Evolutionary conservation across 1,140 invertebrate species (phyloP).

Genomic region (Bombus haemorrhoidalis): DNA sequence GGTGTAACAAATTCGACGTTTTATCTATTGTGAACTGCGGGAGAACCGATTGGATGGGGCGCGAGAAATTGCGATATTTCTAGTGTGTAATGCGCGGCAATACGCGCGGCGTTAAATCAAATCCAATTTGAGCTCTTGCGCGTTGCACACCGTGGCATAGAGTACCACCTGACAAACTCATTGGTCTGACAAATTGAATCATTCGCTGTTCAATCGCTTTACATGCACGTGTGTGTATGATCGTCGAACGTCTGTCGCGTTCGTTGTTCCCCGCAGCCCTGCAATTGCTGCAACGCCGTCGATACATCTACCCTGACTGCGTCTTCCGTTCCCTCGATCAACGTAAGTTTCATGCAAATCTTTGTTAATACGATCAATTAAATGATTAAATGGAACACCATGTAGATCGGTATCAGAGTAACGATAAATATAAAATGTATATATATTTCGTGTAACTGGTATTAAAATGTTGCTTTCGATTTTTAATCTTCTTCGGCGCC

Average conservation of each 20-base stretch:
- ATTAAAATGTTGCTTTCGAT: too few species aligned
- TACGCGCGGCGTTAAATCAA: constrained; percentile 81
- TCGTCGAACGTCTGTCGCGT: constrained; percentile 72
- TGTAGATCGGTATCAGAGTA: too few species aligned
- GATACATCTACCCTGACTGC: constrained; percentile 57
- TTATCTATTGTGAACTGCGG: constrained; percentile 72
- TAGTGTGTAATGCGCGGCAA: constrained; percentile 80
- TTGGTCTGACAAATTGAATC: constrained; percentile 83
- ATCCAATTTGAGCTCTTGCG: constrained; percentile 80
- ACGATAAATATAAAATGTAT: too few species aligned
- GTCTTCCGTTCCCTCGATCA: background rate
- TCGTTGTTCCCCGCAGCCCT: constrained; percentile 66
- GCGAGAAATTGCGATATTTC: constrained; percentile 81
- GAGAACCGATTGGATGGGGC: constrained; percentile 77
- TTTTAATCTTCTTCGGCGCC: too few species aligned
- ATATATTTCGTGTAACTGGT: too few species aligned
- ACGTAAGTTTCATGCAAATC: too few species aligned
- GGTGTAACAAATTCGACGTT: constrained; percentile 42
- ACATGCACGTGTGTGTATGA: constrained; percentile 69
- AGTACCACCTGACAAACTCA: constrained; percentile 83
- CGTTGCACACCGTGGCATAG: constrained; percentile 74
- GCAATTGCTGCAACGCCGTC: constrained; percentile 48
- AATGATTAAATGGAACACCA: background rate
- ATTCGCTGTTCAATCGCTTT: constrained; percentile 83
- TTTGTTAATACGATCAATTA: background rate